Evolutionary conservation across 2,888 invertebrate species (phyloP).

Genomic region (Thera britannica): DNA sequence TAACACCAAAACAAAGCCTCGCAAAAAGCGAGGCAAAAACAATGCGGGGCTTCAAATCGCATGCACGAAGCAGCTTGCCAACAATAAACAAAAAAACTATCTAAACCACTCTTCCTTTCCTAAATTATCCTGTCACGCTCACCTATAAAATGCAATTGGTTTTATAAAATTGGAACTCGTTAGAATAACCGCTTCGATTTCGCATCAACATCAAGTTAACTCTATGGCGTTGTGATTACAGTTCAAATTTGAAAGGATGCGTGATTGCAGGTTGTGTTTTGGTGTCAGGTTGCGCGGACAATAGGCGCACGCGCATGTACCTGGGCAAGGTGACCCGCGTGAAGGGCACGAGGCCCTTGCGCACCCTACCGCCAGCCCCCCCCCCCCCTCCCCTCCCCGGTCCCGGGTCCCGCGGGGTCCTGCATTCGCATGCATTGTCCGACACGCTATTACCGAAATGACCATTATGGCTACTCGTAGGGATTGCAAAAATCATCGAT

Average conservation of each 20-base stretch:
- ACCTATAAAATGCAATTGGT: constrained; percentile 84
- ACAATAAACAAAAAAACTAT: constrained; percentile 55
- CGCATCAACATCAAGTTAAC: constrained; percentile 32
- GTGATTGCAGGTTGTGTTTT: constrained; percentile 48
- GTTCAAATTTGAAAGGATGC: constrained; percentile 31
- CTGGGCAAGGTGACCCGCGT: constrained; percentile 79
- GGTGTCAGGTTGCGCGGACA: constrained; percentile 78
- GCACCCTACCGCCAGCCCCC: constrained; percentile 51
- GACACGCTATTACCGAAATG: constrained; percentile 77
- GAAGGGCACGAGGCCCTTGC: constrained; percentile 80
- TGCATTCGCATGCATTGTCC: constrained; percentile 70
- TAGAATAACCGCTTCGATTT: constrained; percentile 58
- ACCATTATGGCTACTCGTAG: constrained; percentile 58
- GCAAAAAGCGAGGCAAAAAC: constrained; percentile 68
- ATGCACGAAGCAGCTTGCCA: constrained; percentile 52
- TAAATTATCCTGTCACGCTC: constrained; percentile 84
- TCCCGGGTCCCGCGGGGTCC: constrained; percentile 53
- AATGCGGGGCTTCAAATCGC: constrained; percentile 60
- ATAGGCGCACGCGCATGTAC: constrained; percentile 80
- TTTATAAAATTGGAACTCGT: constrained; percentile 76
- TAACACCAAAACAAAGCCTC: constrained; percentile 64
- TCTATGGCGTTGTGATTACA: constrained; percentile 22
- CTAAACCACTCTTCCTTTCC: constrained; percentile 71
- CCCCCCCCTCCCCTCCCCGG: constrained; percentile 46
- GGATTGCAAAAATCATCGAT: constrained; percentile 40